phyloP scores from a whole-genome alignment of 2,888 invertebrate species.

The Belgica antarctica region DNA sequence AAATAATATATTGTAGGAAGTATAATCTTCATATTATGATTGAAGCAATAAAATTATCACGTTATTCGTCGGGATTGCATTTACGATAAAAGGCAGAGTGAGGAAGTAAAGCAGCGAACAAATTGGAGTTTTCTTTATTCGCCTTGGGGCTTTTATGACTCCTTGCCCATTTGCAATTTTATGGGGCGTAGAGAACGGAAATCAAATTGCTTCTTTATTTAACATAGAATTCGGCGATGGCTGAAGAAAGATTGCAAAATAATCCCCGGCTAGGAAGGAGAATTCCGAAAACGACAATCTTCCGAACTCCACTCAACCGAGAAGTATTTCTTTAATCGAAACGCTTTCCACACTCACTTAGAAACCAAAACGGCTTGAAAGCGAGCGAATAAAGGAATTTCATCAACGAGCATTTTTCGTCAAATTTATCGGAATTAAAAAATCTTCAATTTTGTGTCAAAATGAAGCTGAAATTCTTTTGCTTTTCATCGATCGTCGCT shows the following conservation, averaged over 20 bases:
- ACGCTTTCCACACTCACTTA: not conserved
- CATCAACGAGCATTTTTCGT: constrained; percentile 39
- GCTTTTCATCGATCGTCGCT: constrained; percentile 1
- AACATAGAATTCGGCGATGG: not conserved
- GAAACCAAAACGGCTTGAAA: not conserved
- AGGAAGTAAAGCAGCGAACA: not conserved
- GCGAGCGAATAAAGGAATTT: not conserved
- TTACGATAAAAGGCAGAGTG: constrained; percentile 7
- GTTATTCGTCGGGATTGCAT: constrained; percentile 32
- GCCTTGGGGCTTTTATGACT: not conserved
- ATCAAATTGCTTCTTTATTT: constrained; percentile 14
- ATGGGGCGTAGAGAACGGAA: not conserved
- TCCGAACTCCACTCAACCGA: not conserved
- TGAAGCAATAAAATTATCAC: constrained; percentile 44
- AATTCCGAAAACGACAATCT: not conserved
- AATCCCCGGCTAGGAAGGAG: not conserved
- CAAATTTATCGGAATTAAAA: constrained; percentile 40
- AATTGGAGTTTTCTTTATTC: constrained; percentile 16
- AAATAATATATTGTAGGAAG: constrained; percentile 42
- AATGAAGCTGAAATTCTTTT: constrained; percentile 16
- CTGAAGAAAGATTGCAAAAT: not conserved
- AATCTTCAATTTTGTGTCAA: constrained; percentile 24
- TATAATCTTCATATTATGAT: constrained; percentile 41
- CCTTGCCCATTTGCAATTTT: not conserved
- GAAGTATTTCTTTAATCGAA: too few relatives aligned